phyloP scores from a whole-genome alignment of 2,113 vertebrate genomes.

The Crotalus helleri region DNA sequence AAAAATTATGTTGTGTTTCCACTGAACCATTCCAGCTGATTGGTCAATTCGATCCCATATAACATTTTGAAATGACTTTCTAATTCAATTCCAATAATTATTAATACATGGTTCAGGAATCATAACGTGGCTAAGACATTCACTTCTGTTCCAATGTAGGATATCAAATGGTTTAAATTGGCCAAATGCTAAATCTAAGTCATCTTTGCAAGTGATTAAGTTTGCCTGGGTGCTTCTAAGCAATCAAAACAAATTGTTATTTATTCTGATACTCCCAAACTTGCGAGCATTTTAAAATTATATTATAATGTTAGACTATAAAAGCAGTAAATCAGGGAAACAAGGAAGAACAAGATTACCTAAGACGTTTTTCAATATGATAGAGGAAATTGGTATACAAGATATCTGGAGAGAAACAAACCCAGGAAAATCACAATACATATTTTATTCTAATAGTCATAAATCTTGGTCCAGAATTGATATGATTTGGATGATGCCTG shows the following conservation, averaged over 20 bases:
- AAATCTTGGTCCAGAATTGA: too few species aligned
- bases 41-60: neutral
- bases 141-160: neutral
- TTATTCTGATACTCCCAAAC: neutral
- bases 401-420: too few species aligned
- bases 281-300: neutral
- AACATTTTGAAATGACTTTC: neutral
- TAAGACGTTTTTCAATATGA: too few species aligned
- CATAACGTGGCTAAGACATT: neutral
- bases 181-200: neutral
- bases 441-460: too few species aligned
- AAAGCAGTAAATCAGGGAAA: too few species aligned
- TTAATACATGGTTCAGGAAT: neutral
- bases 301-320: neutral
- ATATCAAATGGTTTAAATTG: neutral
- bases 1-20: neutral
- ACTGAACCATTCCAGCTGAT: neutral
- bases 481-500: too few species aligned
- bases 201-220: neutral
- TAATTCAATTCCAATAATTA: neutral
- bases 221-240: neutral
- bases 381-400: too few species aligned
- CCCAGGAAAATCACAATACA: too few species aligned
- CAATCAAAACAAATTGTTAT: neutral
- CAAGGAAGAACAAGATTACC: too few species aligned